Base-by-base conservation (phyloP, 2,113 vertebrate species). In the Pachypanchax playfairii region DNA sequence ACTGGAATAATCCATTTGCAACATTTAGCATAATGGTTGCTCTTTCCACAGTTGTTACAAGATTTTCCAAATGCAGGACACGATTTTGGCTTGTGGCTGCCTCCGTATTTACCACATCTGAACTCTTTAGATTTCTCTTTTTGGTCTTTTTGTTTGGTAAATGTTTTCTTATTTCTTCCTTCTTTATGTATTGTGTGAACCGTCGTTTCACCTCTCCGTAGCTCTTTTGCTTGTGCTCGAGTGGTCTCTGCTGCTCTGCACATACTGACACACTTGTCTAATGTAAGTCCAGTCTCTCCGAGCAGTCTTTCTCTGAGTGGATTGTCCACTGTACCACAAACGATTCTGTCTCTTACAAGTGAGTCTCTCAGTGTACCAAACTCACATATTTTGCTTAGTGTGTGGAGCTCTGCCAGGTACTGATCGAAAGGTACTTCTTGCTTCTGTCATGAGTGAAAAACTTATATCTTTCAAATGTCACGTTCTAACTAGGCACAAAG, bases 341-440 rank as follows among this genome's bases (percentile, higher is more conserved):
- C 50, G 9, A 53, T 54, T 21, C 14, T 54, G 28, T 65, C 39
- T 36, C 62, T 35, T 4, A 46, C 39, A n/a, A 65, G 14, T n/a
- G 39, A 65, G 41, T 54, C 62, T 65, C 20, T 43, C 3, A 51
- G 7, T 13, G 44, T 68, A 10, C 15, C 65, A 58, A 58, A 58
- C 33, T 58, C 53, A 58, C 65, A 48, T 8, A 25, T 68, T 68
- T 68, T 51, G 25, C 65, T 58, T 6, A 49, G 13, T 31, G 18
- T 51, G 35, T 50, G 65, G 13, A 68, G 46, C 46, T 68, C 65
- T 25, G 36, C 54, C 15, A 68, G 31, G 35, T 66, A 54, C n/a
- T 56, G 43, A 13, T 44, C 51, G 43, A 44, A 55, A 55, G n/a
- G 41, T 33, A 65, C 11, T 39, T 28, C 31, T 55, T 38, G 46